Evolutionary conservation across 1,140 invertebrate genomes (phyloP).

Genomic region (Drosophila simulans): DNA sequence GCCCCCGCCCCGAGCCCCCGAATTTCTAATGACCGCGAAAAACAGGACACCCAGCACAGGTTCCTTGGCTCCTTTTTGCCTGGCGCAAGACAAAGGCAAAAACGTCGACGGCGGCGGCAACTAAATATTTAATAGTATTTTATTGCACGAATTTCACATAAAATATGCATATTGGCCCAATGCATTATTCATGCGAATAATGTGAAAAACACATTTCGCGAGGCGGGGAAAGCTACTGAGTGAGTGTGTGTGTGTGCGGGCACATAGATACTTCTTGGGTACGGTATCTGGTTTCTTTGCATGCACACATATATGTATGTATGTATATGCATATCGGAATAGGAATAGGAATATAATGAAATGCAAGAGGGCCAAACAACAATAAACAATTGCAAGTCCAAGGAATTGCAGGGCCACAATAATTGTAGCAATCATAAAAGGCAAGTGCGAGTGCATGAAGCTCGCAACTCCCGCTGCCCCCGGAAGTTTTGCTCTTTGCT

Average conservation of each 20-base stretch:
- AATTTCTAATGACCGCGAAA: conserved; percentile 34
- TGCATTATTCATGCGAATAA: conserved; percentile 83
- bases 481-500: conserved; percentile 71
- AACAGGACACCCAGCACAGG: conserved; percentile 21
- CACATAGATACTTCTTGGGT: conserved; percentile 39
- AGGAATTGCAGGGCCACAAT: conserved; percentile 45
- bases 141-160: conserved; percentile 84
- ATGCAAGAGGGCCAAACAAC: conserved; percentile 53
- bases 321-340: conserved; percentile 12
- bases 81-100: conserved; percentile 36
- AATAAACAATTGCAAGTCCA: conserved; percentile 73
- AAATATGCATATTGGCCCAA: conserved; percentile 82
- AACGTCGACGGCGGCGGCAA: conserved; percentile 52
- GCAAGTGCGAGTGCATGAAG: conserved; percentile 80
- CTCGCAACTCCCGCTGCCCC: conserved; percentile 24
- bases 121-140: conserved; percentile 84
- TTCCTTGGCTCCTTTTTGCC: conserved; percentile 16
- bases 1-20: neutral
- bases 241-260: neutral
- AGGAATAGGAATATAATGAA: conserved; percentile 59
- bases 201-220: conserved; percentile 80
- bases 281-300: conserved; percentile 47
- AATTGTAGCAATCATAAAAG: conserved; percentile 83
- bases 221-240: conserved; percentile 20
- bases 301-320: conserved; percentile 19